Conservation (phyloP, 2,797 vertebrate species). For the Chelon labrosus region DNA sequence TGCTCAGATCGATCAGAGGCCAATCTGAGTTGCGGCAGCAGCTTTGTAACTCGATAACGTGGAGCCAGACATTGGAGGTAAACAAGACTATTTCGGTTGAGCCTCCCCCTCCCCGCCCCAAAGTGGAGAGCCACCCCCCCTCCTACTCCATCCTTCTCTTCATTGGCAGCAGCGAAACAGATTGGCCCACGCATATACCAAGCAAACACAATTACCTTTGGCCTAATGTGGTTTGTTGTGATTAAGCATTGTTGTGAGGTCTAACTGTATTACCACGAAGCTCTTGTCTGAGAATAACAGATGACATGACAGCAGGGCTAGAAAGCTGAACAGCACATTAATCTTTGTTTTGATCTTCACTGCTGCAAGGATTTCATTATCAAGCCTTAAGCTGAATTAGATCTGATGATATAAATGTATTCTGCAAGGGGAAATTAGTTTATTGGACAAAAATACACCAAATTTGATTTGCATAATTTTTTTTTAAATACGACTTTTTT, state of each 20-base stretch:
- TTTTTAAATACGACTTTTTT: constrained; percentile 36
- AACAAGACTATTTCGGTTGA: constrained; percentile 83
- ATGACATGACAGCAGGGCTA: constrained; percentile 80
- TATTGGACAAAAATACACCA: constrained; percentile 47
- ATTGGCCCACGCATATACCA: constrained; percentile 77
- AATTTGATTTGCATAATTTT: constrained; percentile 35
- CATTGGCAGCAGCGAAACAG: constrained; percentile 77
- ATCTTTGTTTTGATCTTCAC: constrained; percentile 75
- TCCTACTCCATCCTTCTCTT: constrained; percentile 56
- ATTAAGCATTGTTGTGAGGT: constrained; percentile 84
- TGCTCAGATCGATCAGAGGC: constrained; percentile 86
- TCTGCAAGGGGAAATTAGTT: constrained; percentile 41
- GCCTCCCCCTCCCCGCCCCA: constrained; percentile 41
- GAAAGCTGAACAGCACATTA: constrained; percentile 72
- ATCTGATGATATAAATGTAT: constrained; percentile 66
- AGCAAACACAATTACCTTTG: constrained; percentile 84
- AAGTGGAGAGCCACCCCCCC: constrained; percentile 51
- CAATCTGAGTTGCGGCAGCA: constrained; percentile 69
- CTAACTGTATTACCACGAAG: constrained; percentile 80
- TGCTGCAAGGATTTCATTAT: constrained; percentile 77
- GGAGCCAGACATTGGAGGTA: constrained; percentile 84
- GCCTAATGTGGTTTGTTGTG: constrained; percentile 83
- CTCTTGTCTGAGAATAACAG: constrained; percentile 81
- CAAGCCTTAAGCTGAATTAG: constrained; percentile 65
- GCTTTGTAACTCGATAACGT: constrained; percentile 83